These are phyloP conservation scores for Cichladusa arquata DNA, from an alignment of 2,113 vertebrate genomes.

Conservation along the genomic window DNA sequence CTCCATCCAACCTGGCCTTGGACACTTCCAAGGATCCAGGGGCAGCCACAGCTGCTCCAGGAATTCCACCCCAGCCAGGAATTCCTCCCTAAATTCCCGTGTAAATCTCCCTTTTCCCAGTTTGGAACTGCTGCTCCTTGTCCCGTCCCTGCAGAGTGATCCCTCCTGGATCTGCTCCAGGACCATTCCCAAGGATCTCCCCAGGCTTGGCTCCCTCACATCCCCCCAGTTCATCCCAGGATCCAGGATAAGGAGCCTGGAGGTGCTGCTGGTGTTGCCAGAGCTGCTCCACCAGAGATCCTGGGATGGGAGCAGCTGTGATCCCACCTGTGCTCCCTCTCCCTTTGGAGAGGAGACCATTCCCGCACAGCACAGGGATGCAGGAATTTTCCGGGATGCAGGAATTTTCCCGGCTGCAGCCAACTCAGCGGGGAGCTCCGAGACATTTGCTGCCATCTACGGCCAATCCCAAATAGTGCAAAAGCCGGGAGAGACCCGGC, in stretches of 20 bases:
- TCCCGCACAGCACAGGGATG: background rate
- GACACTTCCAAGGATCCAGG: background rate
- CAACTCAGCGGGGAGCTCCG: background rate
- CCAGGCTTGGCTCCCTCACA: background rate
- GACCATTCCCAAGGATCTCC: background rate
- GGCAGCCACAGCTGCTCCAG: background rate
- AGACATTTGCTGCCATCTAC: slow-evolving; percentile 62
- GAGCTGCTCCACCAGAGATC: background rate
- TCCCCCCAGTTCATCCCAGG: background rate
- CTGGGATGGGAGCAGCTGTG: background rate
- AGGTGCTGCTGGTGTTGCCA: background rate
- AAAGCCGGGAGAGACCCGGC: background rate
- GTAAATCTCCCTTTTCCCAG: background rate
- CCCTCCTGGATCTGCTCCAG: background rate
- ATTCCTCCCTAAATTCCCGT: background rate
- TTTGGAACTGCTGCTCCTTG: background rate
- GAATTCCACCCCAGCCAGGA: background rate
- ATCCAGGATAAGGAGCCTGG: background rate
- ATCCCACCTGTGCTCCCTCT: background rate
- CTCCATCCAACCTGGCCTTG: background rate
- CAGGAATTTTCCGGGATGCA: background rate
- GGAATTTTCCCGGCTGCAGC: background rate
- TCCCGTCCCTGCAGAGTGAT: background rate
- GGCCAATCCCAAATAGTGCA: slow-evolving; percentile 43
- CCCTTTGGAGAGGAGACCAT: background rate